Conservation (phyloP, 2,797 vertebrate species). For the Otolemur crassicaudatus region DNA sequence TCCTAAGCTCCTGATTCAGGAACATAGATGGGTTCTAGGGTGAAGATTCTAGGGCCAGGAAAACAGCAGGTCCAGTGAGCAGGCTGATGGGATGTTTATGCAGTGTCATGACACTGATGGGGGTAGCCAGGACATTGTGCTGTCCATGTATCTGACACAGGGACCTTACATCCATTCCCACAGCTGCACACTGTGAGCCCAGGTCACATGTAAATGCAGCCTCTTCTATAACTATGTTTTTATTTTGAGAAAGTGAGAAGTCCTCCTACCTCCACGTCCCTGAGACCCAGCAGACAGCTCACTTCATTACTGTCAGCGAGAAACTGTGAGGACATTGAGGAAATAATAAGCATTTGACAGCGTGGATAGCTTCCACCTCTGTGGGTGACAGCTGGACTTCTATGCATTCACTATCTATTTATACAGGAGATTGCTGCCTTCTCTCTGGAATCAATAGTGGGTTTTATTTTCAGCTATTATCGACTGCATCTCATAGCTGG, state of each 20-base stretch:
- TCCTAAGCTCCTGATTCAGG: not conserved
- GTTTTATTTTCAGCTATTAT: not conserved
- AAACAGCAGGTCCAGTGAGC: not conserved
- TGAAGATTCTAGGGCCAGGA: not conserved
- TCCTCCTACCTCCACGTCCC: not conserved
- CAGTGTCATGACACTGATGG: not conserved
- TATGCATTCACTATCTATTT: slow-evolving; percentile 8
- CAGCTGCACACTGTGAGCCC: not conserved
- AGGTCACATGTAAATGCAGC: not conserved
- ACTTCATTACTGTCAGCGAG: not conserved
- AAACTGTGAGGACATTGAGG: not conserved
- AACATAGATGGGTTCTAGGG: not conserved
- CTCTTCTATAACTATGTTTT: slow-evolving; percentile 8
- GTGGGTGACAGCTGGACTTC: not conserved
- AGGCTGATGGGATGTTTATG: not conserved
- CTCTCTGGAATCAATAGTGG: not conserved
- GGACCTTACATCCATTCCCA: not conserved
- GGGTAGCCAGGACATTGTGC: not conserved
- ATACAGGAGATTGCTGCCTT: not conserved
- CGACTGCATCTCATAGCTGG: not conserved
- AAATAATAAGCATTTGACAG: not conserved
- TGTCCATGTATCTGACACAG: not conserved
- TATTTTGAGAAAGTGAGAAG: slow-evolving; percentile 1
- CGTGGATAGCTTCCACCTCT: not conserved
- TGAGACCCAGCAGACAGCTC: not conserved